Evolutionary conservation across 2,113 vertebrate species (phyloP).

Genomic region (Hippocampus abdominalis): DNA sequence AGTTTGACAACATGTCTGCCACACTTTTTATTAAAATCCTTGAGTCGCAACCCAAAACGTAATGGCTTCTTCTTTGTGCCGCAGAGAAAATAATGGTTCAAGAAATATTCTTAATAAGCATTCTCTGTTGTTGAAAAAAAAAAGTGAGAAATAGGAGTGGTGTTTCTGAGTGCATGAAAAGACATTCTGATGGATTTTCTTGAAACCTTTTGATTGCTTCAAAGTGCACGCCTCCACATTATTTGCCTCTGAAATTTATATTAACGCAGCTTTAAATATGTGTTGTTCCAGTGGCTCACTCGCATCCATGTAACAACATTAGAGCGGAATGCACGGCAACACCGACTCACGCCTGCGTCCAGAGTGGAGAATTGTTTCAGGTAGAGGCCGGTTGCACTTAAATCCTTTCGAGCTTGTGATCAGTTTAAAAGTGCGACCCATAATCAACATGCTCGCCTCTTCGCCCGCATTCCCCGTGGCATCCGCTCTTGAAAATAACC

Average conservation of each 20-base stretch:
- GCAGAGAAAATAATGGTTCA: too few species aligned
- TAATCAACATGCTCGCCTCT: conserved; percentile 39
- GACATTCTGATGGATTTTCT: background rate
- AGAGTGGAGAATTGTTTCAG: background rate
- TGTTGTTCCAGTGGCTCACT: background rate
- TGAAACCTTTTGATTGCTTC: background rate
- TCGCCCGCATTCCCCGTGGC: conserved; percentile 14
- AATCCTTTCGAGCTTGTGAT: conserved; percentile 27
- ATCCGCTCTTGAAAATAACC: conserved; percentile 43
- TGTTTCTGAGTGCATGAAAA: background rate
- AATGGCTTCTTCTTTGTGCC: too few species aligned
- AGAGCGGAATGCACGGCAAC: background rate
- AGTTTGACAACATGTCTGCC: too few species aligned
- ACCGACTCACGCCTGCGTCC: background rate
- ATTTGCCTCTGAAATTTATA: background rate
- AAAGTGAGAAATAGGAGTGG: background rate
- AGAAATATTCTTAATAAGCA: background rate
- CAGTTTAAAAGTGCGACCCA: conserved; percentile 17
- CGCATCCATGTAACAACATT: background rate
- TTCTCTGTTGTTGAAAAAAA: background rate
- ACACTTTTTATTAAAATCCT: too few species aligned
- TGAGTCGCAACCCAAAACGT: too few species aligned
- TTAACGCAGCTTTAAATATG: background rate
- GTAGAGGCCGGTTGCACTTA: background rate
- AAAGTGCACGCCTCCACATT: background rate